Conservation (phyloP, 2,797 vertebrate species). For the Bryconaethiops microstoma region DNA sequence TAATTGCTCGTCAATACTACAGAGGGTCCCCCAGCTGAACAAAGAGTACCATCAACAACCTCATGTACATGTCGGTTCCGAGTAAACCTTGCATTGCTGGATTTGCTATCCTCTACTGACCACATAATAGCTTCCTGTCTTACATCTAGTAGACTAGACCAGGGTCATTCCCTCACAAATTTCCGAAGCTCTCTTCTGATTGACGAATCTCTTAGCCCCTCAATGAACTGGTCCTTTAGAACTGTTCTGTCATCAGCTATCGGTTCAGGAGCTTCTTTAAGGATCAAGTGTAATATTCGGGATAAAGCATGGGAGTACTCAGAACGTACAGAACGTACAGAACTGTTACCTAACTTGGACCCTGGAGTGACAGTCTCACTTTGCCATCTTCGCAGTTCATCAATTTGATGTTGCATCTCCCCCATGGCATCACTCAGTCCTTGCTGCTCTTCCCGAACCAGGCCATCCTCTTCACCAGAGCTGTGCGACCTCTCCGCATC, state of each 20-base stretch:
- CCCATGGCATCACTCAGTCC: too few relatives aligned
- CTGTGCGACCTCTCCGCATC: too few relatives aligned
- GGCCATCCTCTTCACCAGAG: too few relatives aligned
- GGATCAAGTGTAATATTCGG: background rate
- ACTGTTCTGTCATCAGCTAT: conserved; percentile 14
- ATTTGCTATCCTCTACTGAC: conserved; percentile 11
- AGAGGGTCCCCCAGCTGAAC: background rate
- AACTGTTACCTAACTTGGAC: too few relatives aligned
- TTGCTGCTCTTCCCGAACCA: too few relatives aligned
- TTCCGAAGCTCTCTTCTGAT: conserved; percentile 24
- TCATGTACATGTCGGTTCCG: background rate
- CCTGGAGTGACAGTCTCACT: too few relatives aligned
- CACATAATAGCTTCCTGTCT: conserved; percentile 31
- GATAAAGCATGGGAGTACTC: conserved; percentile 12
- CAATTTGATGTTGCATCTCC: too few relatives aligned
- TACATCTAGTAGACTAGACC: conserved; percentile 18
- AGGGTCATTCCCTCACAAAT: conserved; percentile 15
- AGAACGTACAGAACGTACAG: conserved; percentile 5
- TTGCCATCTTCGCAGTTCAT: too few relatives aligned
- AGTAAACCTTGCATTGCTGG: background rate
- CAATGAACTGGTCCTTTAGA: conserved; percentile 35
- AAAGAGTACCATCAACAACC: background rate
- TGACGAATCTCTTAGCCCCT: background rate
- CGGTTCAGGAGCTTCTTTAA: background rate
- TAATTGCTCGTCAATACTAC: too few relatives aligned